Evolutionary conservation across 2,888 invertebrate genomes (phyloP).

Genomic region (Biston betularia): DNA sequence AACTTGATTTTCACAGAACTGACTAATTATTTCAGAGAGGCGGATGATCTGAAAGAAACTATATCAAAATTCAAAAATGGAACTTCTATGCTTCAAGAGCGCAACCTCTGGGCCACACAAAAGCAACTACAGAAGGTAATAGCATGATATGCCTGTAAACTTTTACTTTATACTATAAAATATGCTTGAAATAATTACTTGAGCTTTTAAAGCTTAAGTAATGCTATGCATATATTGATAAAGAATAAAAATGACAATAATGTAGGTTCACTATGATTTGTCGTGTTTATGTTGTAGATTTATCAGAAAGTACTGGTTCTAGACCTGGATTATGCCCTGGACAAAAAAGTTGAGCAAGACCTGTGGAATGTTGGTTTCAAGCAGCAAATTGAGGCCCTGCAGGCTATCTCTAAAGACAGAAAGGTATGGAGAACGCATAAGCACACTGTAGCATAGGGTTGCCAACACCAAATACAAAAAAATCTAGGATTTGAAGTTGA

Average conservation of each 20-base stretch:
- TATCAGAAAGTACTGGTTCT: conserved; percentile 91
- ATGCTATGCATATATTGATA: too few relatives aligned
- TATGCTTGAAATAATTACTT: too few relatives aligned
- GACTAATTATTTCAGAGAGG: conserved; percentile 83
- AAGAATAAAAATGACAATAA: too few relatives aligned
- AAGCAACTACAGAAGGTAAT: conserved; percentile 80
- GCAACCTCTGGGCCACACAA: conserved; percentile 76
- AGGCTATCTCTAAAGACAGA: conserved; percentile 91
- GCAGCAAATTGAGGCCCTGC: conserved; percentile 93
- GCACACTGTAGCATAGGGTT: background rate
- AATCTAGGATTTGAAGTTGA: too few relatives aligned
- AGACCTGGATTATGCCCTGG: conserved; percentile 94
- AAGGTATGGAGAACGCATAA: conserved; percentile 81
- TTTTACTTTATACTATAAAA: too few relatives aligned
- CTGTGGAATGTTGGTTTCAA: conserved; percentile 96
- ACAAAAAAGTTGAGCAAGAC: conserved; percentile 96
- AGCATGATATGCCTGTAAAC: background rate
- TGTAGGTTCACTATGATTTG: background rate
- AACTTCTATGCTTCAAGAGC: conserved; percentile 78
- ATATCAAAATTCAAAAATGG: conserved; percentile 88
- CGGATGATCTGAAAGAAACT: conserved; percentile 90
- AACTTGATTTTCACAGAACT: background rate
- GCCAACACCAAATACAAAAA: too few relatives aligned
- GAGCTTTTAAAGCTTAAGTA: too few relatives aligned
- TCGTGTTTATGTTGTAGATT: conserved; percentile 74